phyloP scores from a whole-genome alignment of 2,113 vertebrate species.

The Sorex fumeus region DNA sequence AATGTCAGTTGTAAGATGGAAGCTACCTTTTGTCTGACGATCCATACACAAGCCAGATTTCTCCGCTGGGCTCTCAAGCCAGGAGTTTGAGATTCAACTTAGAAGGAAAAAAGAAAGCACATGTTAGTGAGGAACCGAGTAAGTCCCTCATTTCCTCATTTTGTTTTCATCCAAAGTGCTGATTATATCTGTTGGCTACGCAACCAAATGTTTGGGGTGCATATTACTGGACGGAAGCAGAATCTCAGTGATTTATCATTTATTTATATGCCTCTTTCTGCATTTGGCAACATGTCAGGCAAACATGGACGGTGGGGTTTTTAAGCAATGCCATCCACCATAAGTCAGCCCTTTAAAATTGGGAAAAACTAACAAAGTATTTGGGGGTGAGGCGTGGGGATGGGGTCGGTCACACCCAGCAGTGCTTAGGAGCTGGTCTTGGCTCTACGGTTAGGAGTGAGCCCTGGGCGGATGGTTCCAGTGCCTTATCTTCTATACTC shows the following conservation, averaged over 20 bases:
- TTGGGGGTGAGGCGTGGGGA: too few relatives aligned
- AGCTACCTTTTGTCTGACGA: constrained; percentile 34
- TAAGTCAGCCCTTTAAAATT: too few relatives aligned
- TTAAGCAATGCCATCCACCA: too few relatives aligned
- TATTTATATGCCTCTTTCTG: not conserved
- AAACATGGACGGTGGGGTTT: not conserved
- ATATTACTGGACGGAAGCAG: constrained; percentile 22
- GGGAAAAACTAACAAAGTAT: too few relatives aligned
- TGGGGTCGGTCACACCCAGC: too few relatives aligned
- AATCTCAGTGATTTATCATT: not conserved
- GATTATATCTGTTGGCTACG: constrained; percentile 46
- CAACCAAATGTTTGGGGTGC: constrained; percentile 17
- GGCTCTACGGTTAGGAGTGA: too few relatives aligned
- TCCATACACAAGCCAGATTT: constrained; percentile 52
- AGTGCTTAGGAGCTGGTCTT: too few relatives aligned
- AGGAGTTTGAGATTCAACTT: constrained; percentile 50
- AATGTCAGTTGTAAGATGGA: constrained; percentile 8
- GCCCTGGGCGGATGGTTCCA: too few relatives aligned
- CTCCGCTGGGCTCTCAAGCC: constrained; percentile 32
- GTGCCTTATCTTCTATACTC: too few relatives aligned
- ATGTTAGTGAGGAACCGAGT: constrained; percentile 17
- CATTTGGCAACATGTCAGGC: not conserved
- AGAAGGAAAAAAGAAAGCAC: constrained; percentile 6
- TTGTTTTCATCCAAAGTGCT: constrained; percentile 28
- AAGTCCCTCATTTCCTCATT: not conserved